Conservation (phyloP, 2,797 vertebrate genomes). For the Eulemur mongoz region DNA sequence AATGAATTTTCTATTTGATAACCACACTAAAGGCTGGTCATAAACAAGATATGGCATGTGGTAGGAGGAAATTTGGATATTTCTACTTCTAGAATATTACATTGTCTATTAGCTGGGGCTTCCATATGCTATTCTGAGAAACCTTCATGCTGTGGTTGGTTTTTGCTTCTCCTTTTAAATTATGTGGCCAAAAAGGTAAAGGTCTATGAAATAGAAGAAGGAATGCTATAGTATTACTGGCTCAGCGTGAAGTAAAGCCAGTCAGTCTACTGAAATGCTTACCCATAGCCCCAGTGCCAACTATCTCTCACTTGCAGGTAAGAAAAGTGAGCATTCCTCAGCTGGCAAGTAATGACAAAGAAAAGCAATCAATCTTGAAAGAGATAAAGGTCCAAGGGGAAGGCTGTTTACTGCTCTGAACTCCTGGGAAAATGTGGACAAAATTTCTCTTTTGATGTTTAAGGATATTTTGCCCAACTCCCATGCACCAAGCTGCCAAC, state of each 20-base stretch:
- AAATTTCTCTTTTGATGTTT: neutral
- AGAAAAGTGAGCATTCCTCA: neutral
- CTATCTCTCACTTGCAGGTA: constrained; percentile 13
- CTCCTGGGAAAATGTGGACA: neutral
- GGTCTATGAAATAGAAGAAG: neutral
- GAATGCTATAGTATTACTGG: neutral
- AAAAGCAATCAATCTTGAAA: neutral
- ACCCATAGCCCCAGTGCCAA: neutral
- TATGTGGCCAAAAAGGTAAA: neutral
- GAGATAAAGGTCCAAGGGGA: neutral
- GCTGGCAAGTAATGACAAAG: neutral
- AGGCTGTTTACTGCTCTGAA: neutral
- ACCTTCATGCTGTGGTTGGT: neutral
- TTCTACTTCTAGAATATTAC: neutral
- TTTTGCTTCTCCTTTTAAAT: constrained; percentile 45
- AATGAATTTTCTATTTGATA: constrained; percentile 17
- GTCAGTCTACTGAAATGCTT: neutral
- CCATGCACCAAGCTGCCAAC: neutral
- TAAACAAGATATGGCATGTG: neutral
- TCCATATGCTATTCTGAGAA: neutral
- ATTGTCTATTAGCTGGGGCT: neutral
- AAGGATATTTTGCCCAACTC: neutral
- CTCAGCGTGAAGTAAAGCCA: constrained; percentile 18
- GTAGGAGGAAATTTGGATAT: neutral
- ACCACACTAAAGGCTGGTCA: neutral